These are phyloP conservation scores for Salticus scenicus DNA, from an alignment of 2,888 invertebrate species.

Conservation along the genomic window DNA sequence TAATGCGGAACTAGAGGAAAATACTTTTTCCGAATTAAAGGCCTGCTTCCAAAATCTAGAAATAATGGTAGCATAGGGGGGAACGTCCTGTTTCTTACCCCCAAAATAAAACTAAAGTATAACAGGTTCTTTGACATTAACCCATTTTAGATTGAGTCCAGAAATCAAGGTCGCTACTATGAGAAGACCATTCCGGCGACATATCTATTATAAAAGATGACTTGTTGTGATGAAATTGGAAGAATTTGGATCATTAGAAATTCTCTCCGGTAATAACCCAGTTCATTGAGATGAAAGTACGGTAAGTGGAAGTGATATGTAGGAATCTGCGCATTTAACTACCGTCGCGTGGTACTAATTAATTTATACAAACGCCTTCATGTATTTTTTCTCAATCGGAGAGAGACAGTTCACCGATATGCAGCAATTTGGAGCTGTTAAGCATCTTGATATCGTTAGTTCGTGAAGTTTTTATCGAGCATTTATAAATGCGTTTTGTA, in stretches of 20 bases:
- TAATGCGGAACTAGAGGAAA: conserved; percentile 59
- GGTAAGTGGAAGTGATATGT: too few relatives aligned
- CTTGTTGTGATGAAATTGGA: neutral
- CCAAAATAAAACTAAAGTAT: neutral
- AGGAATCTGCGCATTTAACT: too few relatives aligned
- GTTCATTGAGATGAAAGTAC: too few relatives aligned
- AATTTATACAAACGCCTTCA: too few relatives aligned
- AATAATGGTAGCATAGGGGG: neutral
- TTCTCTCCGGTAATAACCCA: too few relatives aligned
- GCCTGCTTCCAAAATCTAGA: neutral
- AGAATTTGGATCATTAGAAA: neutral
- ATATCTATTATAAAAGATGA: neutral
- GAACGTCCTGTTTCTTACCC: neutral
- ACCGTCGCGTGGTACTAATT: too few relatives aligned
- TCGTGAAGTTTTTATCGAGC: too few relatives aligned
- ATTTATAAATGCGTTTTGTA: too few relatives aligned
- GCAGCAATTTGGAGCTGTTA: too few relatives aligned
- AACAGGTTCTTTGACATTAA: conserved; percentile 43
- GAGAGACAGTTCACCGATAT: too few relatives aligned
- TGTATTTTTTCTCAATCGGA: too few relatives aligned
- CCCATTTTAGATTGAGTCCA: conserved; percentile 57
- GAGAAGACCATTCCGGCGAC: neutral
- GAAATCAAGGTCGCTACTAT: conserved; percentile 39
- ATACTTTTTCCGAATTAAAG: neutral
- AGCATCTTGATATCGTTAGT: too few relatives aligned